Evolutionary conservation across 2,888 invertebrate genomes (phyloP).

Genomic region (Slavum lentiscoides): DNA sequence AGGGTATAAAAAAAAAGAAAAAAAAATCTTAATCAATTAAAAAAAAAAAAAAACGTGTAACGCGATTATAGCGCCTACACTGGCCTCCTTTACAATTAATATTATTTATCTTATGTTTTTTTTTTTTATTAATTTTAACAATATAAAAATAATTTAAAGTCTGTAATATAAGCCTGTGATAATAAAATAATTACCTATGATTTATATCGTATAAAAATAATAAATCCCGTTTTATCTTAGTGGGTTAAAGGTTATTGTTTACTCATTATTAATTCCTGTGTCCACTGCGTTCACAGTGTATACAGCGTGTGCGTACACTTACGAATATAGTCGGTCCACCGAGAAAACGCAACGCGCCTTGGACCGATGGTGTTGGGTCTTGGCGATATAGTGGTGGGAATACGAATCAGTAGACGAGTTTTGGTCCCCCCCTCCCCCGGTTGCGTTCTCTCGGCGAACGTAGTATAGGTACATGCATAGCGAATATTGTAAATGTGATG

Average conservation of each 20-base stretch:
- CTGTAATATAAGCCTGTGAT: constrained; percentile 45
- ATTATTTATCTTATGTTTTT: background rate
- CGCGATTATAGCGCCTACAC: too few species aligned
- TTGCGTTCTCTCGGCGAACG: too few species aligned
- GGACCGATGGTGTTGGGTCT: too few species aligned
- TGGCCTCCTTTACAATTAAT: background rate
- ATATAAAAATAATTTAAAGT: constrained; percentile 14
- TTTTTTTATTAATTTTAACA: constrained; percentile 10
- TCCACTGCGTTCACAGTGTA: background rate
- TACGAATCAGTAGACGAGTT: too few species aligned
- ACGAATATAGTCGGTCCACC: background rate
- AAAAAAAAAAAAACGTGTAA: too few species aligned
- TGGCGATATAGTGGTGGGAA: too few species aligned
- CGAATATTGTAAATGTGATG: too few species aligned
- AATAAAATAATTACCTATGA: constrained; percentile 35
- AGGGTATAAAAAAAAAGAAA: constrained; percentile 26
- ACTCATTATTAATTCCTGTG: background rate
- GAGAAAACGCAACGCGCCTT: too few species aligned
- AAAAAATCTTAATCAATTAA: constrained; percentile 3
- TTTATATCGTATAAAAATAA: background rate
- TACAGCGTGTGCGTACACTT: background rate
- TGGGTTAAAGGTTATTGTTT: constrained; percentile 31
- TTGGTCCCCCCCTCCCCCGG: too few species aligned
- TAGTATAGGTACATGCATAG: too few species aligned
- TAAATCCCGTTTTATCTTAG: constrained; percentile 11